phyloP scores from a whole-genome alignment of 2,113 vertebrate species.

The Peromyscus polionotus region DNA sequence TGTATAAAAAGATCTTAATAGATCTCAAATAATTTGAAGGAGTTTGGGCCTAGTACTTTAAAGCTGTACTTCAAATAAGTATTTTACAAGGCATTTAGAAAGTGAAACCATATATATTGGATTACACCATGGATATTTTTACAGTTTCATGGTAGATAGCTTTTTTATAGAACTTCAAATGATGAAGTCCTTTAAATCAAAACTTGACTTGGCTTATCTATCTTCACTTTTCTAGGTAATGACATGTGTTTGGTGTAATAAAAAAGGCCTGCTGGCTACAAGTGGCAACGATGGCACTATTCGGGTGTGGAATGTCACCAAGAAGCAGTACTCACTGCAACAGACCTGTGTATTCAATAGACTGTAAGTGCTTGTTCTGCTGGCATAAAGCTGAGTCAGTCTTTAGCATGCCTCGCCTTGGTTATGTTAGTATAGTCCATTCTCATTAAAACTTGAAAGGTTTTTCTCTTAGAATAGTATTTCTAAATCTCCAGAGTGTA shows the following conservation, averaged over 20 bases:
- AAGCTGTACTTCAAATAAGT: neutral
- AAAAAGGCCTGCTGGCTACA: conserved; percentile 95
- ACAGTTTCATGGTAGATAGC: neutral
- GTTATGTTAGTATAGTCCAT: conserved; percentile 14
- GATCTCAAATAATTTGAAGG: conserved; percentile 24
- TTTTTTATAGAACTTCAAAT: neutral
- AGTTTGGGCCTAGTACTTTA: conserved; percentile 25
- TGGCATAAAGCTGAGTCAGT: neutral
- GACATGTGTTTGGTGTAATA: conserved; percentile 96
- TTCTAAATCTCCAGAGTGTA: neutral
- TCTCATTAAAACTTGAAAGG: neutral
- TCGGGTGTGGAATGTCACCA: conserved; percentile 97
- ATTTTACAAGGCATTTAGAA: neutral
- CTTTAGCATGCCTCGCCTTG: neutral
- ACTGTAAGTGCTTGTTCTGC: conserved; percentile 87
- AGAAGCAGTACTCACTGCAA: conserved; percentile 96
- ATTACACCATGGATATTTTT: neutral
- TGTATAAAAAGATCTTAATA: neutral
- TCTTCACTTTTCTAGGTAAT: conserved; percentile 91
- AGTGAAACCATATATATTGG: neutral
- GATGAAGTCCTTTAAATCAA: conserved; percentile 26
- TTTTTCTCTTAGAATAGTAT: conserved; percentile 27
- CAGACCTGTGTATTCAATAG: conserved; percentile 98
- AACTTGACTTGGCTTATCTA: conserved; percentile 45
- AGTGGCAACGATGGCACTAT: conserved; percentile 97